Conservation (phyloP, 2,888 invertebrate genomes). For the Orthosia incerta region DNA sequence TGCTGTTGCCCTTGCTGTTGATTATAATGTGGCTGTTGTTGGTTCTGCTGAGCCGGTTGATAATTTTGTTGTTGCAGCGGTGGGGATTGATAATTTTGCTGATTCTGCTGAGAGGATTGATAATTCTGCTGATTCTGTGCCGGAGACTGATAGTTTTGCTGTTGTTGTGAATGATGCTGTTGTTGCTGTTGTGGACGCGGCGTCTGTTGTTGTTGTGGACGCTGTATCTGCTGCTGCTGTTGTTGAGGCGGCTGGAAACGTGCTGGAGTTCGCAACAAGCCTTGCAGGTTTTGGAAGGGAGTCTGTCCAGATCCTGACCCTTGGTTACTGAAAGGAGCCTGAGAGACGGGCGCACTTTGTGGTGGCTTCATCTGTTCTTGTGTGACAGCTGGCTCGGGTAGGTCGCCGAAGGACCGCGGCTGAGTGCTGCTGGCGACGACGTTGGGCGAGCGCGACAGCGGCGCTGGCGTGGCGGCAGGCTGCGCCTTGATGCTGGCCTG, state of each 20-base stretch:
- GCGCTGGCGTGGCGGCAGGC: conserved; percentile 57
- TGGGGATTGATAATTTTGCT: conserved; percentile 22
- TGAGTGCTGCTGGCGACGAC: conserved; percentile 77
- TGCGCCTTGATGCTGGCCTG: conserved; percentile 83
- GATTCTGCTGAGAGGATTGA: conserved; percentile 33
- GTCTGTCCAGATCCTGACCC: conserved; percentile 5
- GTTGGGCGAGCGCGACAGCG: conserved; percentile 63
- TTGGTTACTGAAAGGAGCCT: conserved; percentile 24
- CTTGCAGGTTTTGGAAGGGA: conserved; percentile 41
- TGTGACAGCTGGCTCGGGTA: conserved; percentile 65
- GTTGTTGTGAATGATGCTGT: conserved; percentile 6
- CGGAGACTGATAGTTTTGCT: conserved; percentile 36
- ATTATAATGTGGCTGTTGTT: conserved; percentile 29
- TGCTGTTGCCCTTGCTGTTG: conserved; percentile 31
- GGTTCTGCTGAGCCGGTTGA: conserved; percentile 1
- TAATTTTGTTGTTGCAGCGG: conserved; percentile 24
- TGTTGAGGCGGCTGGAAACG: conserved; percentile 28
- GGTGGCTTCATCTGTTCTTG: conserved; percentile 43
- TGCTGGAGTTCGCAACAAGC: conserved; percentile 28
- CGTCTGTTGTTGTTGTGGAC: conserved; percentile 3
- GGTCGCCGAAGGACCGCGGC: conserved; percentile 84
- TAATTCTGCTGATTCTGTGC: conserved; percentile 31
- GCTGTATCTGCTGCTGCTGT: conserved; percentile 17
- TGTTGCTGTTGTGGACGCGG: neutral
- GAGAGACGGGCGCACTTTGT: conserved; percentile 20